phyloP scores from a whole-genome alignment of 2,888 invertebrate species.

The Brachyptera risi region DNA sequence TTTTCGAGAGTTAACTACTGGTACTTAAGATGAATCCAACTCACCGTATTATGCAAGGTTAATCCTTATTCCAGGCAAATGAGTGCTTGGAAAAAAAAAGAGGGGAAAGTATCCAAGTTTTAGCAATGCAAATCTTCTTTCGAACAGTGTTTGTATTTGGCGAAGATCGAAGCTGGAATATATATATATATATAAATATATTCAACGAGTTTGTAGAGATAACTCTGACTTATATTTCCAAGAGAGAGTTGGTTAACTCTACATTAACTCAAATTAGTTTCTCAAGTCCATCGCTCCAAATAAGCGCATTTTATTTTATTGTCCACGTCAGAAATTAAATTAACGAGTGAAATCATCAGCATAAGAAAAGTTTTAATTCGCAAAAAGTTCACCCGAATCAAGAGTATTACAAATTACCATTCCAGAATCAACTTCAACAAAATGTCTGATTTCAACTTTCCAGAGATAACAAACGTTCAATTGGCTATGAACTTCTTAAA shows the following conservation, averaged over 20 bases:
- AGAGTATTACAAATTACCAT: too few species aligned
- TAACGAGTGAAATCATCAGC: neutral
- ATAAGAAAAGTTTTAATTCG: too few species aligned
- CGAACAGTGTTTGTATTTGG: conserved; percentile 7
- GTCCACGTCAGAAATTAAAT: neutral
- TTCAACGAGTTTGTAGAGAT: neutral
- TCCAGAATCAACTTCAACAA: too few species aligned
- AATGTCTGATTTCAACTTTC: too few species aligned
- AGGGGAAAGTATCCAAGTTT: conserved; percentile 4
- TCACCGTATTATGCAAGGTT: conserved; percentile 9
- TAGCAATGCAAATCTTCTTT: conserved; percentile 9
- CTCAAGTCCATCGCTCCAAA: neutral
- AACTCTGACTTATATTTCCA: neutral
- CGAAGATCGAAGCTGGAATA: conserved; percentile 7
- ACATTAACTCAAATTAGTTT: conserved; percentile 8
- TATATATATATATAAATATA: too few species aligned
- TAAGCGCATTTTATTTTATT: conserved; percentile 6
- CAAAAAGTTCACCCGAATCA: too few species aligned
- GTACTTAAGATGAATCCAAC: neutral
- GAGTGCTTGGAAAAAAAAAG: conserved; percentile 4
- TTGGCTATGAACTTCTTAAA: too few species aligned
- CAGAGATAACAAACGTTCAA: too few species aligned
- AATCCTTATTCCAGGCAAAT: conserved; percentile 13
- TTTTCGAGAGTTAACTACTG: conserved; percentile 4
- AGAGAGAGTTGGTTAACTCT: neutral